These are phyloP conservation scores for Ahaetulla prasina DNA, from an alignment of 2,113 vertebrate species.

Conservation along the genomic window DNA sequence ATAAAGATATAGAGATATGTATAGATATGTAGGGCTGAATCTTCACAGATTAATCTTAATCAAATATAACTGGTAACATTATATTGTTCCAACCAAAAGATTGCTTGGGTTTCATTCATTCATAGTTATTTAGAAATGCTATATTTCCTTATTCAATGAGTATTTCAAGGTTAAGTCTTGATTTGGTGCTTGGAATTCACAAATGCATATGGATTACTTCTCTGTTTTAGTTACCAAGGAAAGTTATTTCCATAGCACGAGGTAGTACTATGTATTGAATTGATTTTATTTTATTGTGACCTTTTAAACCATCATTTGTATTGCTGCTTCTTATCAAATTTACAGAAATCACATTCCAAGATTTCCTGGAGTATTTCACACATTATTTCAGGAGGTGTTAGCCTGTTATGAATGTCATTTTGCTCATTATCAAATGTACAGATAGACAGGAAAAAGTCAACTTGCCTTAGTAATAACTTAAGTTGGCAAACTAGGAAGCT, in stretches of 20 bases:
- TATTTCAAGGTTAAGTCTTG: background rate
- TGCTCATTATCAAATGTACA: background rate
- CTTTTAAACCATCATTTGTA: background rate
- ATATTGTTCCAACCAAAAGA: background rate
- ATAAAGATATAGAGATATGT: no score
- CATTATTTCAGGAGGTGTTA: background rate
- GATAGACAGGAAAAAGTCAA: background rate
- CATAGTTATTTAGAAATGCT: background rate
- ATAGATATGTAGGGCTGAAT: background rate
- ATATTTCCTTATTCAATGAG: background rate
- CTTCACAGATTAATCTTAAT: background rate
- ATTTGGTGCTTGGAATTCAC: background rate
- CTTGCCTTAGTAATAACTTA: background rate
- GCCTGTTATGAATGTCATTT: background rate
- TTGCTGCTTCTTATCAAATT: background rate
- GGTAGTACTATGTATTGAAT: background rate
- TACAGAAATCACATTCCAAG: background rate
- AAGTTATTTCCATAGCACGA: background rate
- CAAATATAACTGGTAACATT: background rate
- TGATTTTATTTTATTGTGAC: background rate
- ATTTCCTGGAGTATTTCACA: background rate
- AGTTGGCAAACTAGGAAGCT: background rate
- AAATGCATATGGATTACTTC: background rate
- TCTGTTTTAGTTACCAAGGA: background rate
- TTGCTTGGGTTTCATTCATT: slow-evolving; percentile 25